These are phyloP conservation scores for Delphinus delphis DNA, from an alignment of 2,113 vertebrate species.

Conservation along the genomic window DNA sequence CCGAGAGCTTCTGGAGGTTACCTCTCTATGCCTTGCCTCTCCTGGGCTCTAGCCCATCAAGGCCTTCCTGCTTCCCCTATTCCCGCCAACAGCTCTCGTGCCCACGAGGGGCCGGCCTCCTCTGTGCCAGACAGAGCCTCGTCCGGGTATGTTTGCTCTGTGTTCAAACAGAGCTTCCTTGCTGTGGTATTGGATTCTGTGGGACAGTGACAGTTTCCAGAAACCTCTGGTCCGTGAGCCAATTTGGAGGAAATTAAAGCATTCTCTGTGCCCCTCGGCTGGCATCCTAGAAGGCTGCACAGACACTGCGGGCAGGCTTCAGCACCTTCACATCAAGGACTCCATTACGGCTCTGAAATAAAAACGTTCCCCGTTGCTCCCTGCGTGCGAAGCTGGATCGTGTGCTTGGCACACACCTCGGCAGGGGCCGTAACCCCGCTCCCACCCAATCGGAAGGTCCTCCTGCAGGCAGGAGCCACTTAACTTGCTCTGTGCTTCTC, in stretches of 20 bases:
- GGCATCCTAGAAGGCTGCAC: conserved; percentile 30
- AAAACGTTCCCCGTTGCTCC: conserved; percentile 35
- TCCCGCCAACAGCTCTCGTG: neutral
- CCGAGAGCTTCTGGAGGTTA: neutral
- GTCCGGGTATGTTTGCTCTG: neutral
- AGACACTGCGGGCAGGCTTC: conserved; percentile 52
- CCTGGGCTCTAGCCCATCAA: neutral
- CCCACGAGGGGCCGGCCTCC: neutral
- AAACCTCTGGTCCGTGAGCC: conserved; percentile 28
- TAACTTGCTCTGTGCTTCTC: neutral
- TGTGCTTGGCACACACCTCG: neutral
- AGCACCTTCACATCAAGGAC: conserved; percentile 35
- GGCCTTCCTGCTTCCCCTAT: neutral
- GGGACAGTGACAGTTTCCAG: conserved; percentile 53
- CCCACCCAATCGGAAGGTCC: neutral
- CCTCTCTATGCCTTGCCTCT: rapidly evolving
- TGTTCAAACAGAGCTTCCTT: neutral
- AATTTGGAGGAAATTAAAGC: conserved; percentile 59
- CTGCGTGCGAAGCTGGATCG: neutral
- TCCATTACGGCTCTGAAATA: conserved; percentile 7
- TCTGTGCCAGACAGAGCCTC: neutral
- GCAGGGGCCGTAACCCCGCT: neutral
- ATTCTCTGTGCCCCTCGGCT: conserved; percentile 47
- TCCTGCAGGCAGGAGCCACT: neutral
- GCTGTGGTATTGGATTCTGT: neutral